phyloP scores from a whole-genome alignment of 2,888 invertebrate species.

The Tiphia femorata region DNA sequence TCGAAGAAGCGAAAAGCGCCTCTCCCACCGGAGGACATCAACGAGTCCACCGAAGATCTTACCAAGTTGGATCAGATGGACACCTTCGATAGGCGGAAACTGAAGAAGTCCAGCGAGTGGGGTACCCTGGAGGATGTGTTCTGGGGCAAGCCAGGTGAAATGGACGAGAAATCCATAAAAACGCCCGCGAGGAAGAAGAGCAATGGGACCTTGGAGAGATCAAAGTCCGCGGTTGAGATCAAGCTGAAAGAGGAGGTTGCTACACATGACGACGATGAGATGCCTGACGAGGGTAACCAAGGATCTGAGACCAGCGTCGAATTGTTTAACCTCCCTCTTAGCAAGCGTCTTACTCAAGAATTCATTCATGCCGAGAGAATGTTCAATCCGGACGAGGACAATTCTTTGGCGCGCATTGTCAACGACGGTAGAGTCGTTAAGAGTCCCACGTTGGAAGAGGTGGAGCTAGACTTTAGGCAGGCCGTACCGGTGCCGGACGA shows the following conservation, averaged over 20 bases:
- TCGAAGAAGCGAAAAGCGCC: slow-evolving; percentile 79
- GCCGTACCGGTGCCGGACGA: slow-evolving; percentile 41
- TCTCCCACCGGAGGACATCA: slow-evolving; percentile 67
- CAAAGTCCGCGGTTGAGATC: slow-evolving; percentile 75
- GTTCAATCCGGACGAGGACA: slow-evolving; percentile 60
- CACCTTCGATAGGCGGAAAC: slow-evolving; percentile 77
- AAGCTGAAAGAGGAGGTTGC: slow-evolving; percentile 71
- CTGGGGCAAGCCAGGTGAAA: slow-evolving; percentile 71
- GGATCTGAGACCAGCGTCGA: slow-evolving; percentile 54
- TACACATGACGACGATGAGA: neutral
- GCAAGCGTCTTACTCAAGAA: slow-evolving; percentile 56
- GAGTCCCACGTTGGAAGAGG: slow-evolving; percentile 52
- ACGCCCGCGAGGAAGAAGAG: slow-evolving; percentile 50
- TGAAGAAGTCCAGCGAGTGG: slow-evolving; percentile 83
- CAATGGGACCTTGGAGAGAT: slow-evolving; percentile 74
- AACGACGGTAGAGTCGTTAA: slow-evolving; percentile 59
- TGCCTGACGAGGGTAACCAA: slow-evolving; percentile 34
- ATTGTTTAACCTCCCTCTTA: slow-evolving; percentile 59
- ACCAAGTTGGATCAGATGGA: slow-evolving; percentile 75
- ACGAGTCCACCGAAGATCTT: slow-evolving; percentile 64
- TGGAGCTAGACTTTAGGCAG: slow-evolving; percentile 57
- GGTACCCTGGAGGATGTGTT: slow-evolving; percentile 83
- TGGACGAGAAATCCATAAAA: slow-evolving; percentile 39
- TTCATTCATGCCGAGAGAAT: slow-evolving; percentile 57
- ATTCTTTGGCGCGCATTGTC: slow-evolving; percentile 59